Evolutionary conservation across 2,797 vertebrate species (phyloP), one percentile per base, ranked within the genome.

Genomic region (Kryptopterus vitreolus): DNA sequence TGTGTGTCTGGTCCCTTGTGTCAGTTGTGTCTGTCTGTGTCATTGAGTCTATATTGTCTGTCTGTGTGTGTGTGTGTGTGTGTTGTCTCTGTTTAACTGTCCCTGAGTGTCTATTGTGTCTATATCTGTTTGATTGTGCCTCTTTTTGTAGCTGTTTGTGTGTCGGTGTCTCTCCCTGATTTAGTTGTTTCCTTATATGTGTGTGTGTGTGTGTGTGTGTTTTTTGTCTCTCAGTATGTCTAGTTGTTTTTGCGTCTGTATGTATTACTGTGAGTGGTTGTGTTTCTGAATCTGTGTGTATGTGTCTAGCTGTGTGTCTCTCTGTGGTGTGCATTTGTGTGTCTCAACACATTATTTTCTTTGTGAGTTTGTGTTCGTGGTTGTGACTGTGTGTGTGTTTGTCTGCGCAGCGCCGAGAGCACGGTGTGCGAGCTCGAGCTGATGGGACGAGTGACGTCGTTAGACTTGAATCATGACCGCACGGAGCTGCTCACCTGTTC

Each of bases 401-500:
- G 2, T 57, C 22, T 57, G 62, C 70, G 78, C 35, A 99, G 98
- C 16, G 94, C 97, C 0, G 97, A 99, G 92, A 96, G 93, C 33
- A 95, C 96, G 2, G 94, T 99, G 3, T 91, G 84, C 58, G 98
- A 99, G 86, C 80, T 99, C 88, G 96, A 98, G 89, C 89, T 99
- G 15, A 78, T 93, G 84, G 98, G 97, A n/a, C 92, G 93, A n/a
- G 95, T 99, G 38, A 99, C 98, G 0, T 97, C 96, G 85, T 90
- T 99, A 85, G 97, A 99, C 87, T 89, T 99, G 82, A 99, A 97
- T 88, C 95, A 96, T 0, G 98, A 99, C 65, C 91, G 96, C 35
- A 97, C 95, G 0, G 96, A 99, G 82, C 95, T 99, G 20, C 94
- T 99, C 35, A 95, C 93, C 81, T 99, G 98, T 87, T 98, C 97